Evolutionary conservation across 2,888 invertebrate species (phyloP).

Genomic region (Baronia brevicornis): DNA sequence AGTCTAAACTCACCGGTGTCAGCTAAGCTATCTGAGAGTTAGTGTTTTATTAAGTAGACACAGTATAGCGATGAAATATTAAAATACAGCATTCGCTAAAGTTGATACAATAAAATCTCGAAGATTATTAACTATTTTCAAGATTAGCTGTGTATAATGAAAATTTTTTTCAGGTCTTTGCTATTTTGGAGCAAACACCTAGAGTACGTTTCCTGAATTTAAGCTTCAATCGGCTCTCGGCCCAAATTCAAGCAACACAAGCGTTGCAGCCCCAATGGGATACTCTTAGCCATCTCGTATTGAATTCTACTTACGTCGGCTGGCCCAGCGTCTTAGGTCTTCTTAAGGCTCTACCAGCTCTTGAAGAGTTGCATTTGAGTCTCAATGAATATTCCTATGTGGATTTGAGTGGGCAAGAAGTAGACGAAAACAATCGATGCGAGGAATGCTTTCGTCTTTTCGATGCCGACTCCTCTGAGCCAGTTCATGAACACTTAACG

Average conservation of each 20-base stretch:
- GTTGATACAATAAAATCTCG: too few species aligned
- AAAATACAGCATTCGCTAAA: too few species aligned
- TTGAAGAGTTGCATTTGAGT: constrained; percentile 94
- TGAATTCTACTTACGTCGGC: constrained; percentile 90
- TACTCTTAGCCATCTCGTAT: constrained; percentile 84
- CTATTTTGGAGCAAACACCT: constrained; percentile 90
- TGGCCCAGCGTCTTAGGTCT: constrained; percentile 89
- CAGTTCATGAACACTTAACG: constrained; percentile 80
- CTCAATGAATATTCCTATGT: constrained; percentile 90
- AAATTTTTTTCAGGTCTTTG: constrained; percentile 79
- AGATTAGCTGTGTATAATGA: too few species aligned
- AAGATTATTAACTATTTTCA: too few species aligned
- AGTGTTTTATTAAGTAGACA: too few species aligned
- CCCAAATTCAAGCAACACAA: constrained; percentile 78
- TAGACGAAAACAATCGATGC: constrained; percentile 52
- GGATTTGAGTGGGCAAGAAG: constrained; percentile 73
- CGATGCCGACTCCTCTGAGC: constrained; percentile 46
- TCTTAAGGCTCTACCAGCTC: constrained; percentile 83
- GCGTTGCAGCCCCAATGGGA: constrained; percentile 68
- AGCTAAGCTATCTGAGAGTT: too few species aligned
- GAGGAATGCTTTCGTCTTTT: constrained; percentile 56
- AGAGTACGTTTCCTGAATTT: constrained; percentile 92
- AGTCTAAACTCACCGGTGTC: too few species aligned
- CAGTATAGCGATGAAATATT: too few species aligned
- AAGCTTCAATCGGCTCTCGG: constrained; percentile 89